Base-by-base conservation (phyloP, 2,888 invertebrate genomes). In the Tineola bisselliella region DNA sequence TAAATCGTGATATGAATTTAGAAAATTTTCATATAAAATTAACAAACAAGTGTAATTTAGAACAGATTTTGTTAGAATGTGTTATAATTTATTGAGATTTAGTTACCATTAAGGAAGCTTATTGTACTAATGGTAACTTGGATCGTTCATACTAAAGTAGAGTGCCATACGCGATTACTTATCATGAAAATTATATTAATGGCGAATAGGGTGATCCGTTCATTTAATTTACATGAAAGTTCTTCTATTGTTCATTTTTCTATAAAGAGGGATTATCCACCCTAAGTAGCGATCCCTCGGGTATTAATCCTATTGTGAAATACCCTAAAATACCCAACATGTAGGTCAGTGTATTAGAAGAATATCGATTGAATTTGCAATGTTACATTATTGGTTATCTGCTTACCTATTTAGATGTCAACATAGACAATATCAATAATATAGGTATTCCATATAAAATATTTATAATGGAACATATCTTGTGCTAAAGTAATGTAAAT, bases 161-260 rank as follows among this genome's bases (percentile, higher is more conserved):
- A 48, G 17, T 17, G 48, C 18, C 30, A 58, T 33, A 58, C 18
- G 13, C 58, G 33, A 33, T 65, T 66, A 64, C 68, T 73, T 69
- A 72, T 71, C 69, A 66, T 67, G 69, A 68, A 61, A 61, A 70
- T 70, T 73, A 73, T 71, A 69, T 68, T 65, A 70, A 52, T 54
- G 52, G 56, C 30, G 30, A 17, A 33, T 62, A n/a, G 62, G 59
- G 38, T 72, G 73, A 73, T 74, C 81, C 82, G 75, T 75, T 74
- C 75, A 77, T 80, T 82, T 78, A 76, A 86, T 84, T 83, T 83
- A 83, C 81, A 84, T 84, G 79, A 84, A 77, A 79, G 78, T 77
- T 70, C 70, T 65, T 69, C 75, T 67, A 80, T 81, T 75, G 73
- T 74, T 79, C 76, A 76, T 82, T 82, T 84, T 84, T 84, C 77